These are phyloP conservation scores for Ceratitis capitata DNA, from an alignment of 1,140 invertebrate genomes.

Conservation along the genomic window DNA sequence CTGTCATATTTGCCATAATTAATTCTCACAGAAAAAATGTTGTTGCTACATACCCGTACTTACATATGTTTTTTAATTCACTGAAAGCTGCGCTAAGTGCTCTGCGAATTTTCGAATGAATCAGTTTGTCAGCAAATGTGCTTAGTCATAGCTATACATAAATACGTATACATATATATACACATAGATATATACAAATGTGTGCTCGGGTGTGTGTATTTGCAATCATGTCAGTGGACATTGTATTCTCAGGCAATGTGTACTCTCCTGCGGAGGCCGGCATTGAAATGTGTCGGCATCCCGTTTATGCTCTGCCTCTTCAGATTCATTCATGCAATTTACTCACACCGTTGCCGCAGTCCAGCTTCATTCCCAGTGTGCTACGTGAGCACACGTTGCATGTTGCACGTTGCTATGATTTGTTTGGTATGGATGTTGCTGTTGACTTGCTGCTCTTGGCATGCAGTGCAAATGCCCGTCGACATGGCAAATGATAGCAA, in stretches of 20 bases:
- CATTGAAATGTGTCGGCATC: not conserved
- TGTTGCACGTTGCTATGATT: constrained; percentile 32
- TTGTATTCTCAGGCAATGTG: not conserved
- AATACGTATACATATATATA: no score
- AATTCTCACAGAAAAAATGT: no score
- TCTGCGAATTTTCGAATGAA: not conserved
- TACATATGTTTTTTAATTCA: no score
- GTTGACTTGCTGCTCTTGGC: not conserved
- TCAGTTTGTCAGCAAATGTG: not conserved
- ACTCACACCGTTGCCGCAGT: not conserved
- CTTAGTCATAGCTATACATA: no score
- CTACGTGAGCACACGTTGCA: not conserved
- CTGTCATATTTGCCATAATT: no score
- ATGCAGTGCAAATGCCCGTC: not conserved
- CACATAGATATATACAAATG: no score
- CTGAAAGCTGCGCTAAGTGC: not conserved
- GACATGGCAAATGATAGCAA: not conserved
- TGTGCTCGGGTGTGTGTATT: not conserved
- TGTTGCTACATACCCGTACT: no score
- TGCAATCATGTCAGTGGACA: not conserved
- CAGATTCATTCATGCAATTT: not conserved
- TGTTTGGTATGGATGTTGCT: not conserved
- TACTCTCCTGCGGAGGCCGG: not conserved
- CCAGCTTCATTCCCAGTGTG: not conserved
- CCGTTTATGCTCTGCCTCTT: not conserved